Conservation (phyloP, 2,888 invertebrate genomes). For the Eubasilissa splendida region DNA sequence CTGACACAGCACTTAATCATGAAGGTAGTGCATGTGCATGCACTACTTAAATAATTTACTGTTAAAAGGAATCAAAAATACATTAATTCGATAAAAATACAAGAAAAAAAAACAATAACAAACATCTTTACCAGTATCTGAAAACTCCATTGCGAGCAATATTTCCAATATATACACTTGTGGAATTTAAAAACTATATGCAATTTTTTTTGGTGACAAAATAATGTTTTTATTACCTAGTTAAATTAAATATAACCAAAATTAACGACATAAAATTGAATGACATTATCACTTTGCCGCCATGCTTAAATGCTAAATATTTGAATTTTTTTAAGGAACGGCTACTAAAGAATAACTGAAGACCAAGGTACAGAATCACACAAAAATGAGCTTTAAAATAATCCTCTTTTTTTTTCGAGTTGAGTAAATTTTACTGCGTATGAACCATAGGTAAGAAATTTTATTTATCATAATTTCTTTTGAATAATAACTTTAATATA, state of each 20-base stretch:
- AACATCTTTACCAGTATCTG: slow-evolving; percentile 14
- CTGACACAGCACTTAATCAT: not conserved
- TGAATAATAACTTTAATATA: too few species aligned
- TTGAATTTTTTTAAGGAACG: too few species aligned
- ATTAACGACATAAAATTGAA: slow-evolving; percentile 29
- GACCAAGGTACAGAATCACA: too few species aligned
- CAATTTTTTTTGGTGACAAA: not conserved
- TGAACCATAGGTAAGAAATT: too few species aligned
- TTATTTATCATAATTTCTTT: too few species aligned
- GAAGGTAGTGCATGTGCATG: too few species aligned
- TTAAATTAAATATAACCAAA: not conserved
- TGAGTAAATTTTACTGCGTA: too few species aligned
- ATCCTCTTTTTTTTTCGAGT: too few species aligned
- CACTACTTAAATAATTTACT: too few species aligned
- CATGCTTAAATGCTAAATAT: not conserved
- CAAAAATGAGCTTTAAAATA: too few species aligned
- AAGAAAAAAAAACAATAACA: slow-evolving; percentile 19
- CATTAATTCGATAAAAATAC: not conserved
- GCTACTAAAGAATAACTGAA: too few species aligned
- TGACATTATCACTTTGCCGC: slow-evolving; percentile 11
- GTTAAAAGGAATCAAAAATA: not conserved
- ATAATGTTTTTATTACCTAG: not conserved
- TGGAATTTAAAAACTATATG: not conserved
- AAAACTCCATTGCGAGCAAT: slow-evolving; percentile 20
- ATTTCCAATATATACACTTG: not conserved